phyloP scores from a whole-genome alignment of 2,113 vertebrate genomes.

The Oncorhynchus masou region DNA sequence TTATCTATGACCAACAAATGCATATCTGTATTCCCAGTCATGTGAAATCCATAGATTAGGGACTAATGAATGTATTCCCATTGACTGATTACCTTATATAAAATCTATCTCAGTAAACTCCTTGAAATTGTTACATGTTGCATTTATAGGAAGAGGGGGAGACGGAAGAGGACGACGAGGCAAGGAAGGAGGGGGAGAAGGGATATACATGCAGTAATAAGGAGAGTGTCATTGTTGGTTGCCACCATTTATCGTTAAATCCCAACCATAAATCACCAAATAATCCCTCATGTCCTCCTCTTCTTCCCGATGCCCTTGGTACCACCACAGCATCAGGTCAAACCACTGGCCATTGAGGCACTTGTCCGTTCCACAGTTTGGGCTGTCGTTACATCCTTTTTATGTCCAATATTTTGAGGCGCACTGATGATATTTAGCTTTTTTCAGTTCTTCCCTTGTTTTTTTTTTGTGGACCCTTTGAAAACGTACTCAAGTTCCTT shows the following conservation, averaged over 20 bases:
- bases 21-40: no score
- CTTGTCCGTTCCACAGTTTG: constrained; percentile 22
- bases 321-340: constrained; percentile 52
- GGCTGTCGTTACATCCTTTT: neutral
- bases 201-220: constrained; percentile 48
- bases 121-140: no score
- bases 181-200: constrained; percentile 23
- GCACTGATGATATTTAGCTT: no score
- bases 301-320: constrained; percentile 59
- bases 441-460: no score
- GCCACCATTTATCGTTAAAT: constrained; percentile 64
- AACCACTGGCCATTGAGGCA: constrained; percentile 38
- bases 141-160: neutral
- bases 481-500: no score
- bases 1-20: no score
- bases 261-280: constrained; percentile 73
- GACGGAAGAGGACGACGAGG: constrained; percentile 29
- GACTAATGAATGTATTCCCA: no score
- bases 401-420: neutral
- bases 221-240: constrained; percentile 73
- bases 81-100: no score
- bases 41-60: no score
- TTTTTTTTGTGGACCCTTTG: no score
- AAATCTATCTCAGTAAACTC: no score
- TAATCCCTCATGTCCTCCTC: constrained; percentile 62